Base-by-base conservation (phyloP, 2,888 invertebrate genomes). In the Drosophila nigricruria region DNA sequence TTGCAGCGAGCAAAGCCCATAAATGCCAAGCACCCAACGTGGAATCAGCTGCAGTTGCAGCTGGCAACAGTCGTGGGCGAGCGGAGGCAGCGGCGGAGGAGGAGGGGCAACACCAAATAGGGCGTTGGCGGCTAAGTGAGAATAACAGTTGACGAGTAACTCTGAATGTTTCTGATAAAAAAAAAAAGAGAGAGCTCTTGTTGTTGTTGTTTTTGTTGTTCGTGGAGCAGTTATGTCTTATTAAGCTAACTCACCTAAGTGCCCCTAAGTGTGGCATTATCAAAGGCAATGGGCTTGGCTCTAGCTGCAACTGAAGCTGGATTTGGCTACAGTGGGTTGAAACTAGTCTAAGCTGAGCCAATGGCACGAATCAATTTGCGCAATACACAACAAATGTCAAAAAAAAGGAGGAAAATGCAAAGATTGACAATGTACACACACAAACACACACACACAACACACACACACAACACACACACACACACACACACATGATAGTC, bases 21-120 rank as follows among this genome's bases (percentile, higher is more conserved):
- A 86, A 86, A 88, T 70, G 88, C 83, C 77, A 88, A 86, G 83
- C 75, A 78, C 86, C 86, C 73, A 88, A 81, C 59, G 67, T 60
- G 69, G 43, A 63, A 66, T 49, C 66, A 58, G 43, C 25, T 43
- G 59, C 57, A 66, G 2, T 49, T 45, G 18, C 67, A 53, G n/a
- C 25, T 10, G 50, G 16, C 5, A 8, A 1, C 10, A 27, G 10
- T 14, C 16, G 23, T 8, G 49, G 5, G 12, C 5, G 12, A 10
- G 27, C 5, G 16, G 25, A n/a, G 6, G 3, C 5, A 18, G 30
- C 0, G 30, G 6, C 6, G 18, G 9, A 0, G 10, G 30, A 30
- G 14, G 3, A 2, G 20, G 20, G 14, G 1, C 32, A 50, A 16
- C 49, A 5, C n/a, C 27, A 30, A 49, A 49, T 18, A 20, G 50